Base-by-base conservation (phyloP, 2,113 vertebrate species). In the Malurus elegans region DNA sequence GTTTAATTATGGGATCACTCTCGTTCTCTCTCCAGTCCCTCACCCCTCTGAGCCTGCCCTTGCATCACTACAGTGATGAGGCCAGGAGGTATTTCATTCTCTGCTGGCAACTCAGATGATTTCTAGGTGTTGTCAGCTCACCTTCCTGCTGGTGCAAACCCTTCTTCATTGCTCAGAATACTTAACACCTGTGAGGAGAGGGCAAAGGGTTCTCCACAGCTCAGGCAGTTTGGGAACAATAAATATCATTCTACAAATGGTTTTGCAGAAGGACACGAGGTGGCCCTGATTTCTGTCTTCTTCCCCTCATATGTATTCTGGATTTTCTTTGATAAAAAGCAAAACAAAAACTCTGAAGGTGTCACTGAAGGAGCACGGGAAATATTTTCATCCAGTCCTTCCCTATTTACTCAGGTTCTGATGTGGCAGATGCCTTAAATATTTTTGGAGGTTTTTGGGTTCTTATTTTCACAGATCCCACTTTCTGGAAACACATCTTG, bases 1-100 rank as follows among this genome's bases (percentile, higher is more conserved):
- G 88, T 94, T 95, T 96, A 94, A 94, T 93, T 86, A 92, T n/a
- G 56, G 72, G 90, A 92, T 95, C 90, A 32, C 44, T 88, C 75
- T 40, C 50, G 58, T 74, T 67, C 82, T 74, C 76, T 50, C 79
- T 53, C 26, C 69, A 28, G 18, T 45, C 64, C 74, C 72, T 67
- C 45, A 23, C 29, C 65, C 40, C 57, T 83, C 45, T 38, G 0
- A 1, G 71, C 62, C 65, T 90, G 42, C 34, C 58, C 15, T 82
- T 82, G 14, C 62, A 51, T 64, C 36, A 0, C 9, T 53, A 18
- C 62, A 61, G 48, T 8, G 42, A 83, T 2, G 51, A 88, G 82
- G 17, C 54, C 87, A 70, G 57, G 45, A 90, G 64, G 21, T 82
- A 24, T 80, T 90, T 95, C 74, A 56, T 66, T 50, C 66, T 74